Percentiles rank a stretch among this genome's conserved stretches.
phyloP scores from a whole-genome alignment of 2,113 vertebrate genomes.

The Nettapus auritus region DNA sequence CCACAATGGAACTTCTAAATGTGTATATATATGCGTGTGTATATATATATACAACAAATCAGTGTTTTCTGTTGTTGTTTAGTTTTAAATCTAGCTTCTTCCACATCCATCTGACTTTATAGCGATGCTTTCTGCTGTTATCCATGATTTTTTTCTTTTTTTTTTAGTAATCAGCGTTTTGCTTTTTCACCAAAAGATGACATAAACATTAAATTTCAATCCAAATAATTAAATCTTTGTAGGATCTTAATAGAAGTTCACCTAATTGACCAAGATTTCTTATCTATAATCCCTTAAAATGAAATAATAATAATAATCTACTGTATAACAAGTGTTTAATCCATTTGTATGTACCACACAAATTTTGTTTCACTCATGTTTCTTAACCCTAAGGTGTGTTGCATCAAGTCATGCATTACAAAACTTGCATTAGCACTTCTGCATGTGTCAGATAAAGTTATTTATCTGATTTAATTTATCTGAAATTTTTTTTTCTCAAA shows the following conservation, averaged over 20 bases:
- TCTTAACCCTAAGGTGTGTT: neutral
- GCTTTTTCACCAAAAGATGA: neutral
- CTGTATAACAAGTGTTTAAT: neutral
- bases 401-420: neutral
- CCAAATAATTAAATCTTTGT: too few relatives aligned
- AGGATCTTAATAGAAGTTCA: neutral
- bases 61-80: fast-evolving
- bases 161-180: neutral
- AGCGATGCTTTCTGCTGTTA: neutral
- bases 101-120: neutral
- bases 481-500: too few relatives aligned
- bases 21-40: neutral
- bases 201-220: neutral
- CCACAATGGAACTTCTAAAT: neutral
- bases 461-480: too few relatives aligned
- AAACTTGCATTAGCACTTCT: neutral
- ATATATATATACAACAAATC: neutral
- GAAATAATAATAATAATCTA: neutral
- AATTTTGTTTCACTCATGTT: neutral
- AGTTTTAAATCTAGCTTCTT: neutral
- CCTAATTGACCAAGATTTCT: neutral
- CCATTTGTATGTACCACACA: neutral
- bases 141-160: neutral
- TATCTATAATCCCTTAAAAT: neutral
- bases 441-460: neutral